Evolutionary conservation across 2,797 vertebrate genomes (phyloP).

Genomic region (Ibycter americanus): DNA sequence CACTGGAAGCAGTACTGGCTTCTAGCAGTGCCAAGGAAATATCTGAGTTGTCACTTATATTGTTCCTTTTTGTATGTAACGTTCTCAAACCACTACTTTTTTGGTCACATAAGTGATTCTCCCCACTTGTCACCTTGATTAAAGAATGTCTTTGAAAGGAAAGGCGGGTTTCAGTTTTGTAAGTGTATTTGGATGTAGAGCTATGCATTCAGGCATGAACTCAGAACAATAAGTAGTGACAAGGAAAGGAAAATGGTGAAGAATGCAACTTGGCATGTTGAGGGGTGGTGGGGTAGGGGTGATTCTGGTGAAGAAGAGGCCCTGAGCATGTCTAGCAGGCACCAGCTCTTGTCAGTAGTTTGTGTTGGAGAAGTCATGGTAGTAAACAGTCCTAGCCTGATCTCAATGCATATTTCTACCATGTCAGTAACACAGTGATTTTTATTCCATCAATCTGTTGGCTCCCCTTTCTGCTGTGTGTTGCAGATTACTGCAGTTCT

Average conservation of each 20-base stretch:
- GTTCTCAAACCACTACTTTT: not conserved
- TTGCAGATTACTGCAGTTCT: not conserved
- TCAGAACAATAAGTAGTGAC: not conserved
- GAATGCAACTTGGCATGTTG: not conserved
- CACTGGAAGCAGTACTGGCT: not conserved
- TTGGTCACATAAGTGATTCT: not conserved
- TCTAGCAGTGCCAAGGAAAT: not conserved
- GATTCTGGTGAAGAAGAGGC: not conserved
- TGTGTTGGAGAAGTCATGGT: not conserved
- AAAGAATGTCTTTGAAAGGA: not conserved
- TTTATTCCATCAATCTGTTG: not conserved
- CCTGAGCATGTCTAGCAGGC: not conserved
- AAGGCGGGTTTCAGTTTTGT: not conserved
- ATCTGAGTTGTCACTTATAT: not conserved
- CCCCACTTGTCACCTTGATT: slow-evolving; percentile 9
- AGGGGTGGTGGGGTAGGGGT: not conserved
- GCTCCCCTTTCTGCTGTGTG: not conserved
- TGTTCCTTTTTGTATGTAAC: not conserved
- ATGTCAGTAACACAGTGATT: accelerated
- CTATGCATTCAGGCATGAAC: not conserved
- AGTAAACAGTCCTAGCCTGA: not conserved
- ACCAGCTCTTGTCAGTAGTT: not conserved
- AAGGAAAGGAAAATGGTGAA: not conserved
- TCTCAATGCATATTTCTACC: not conserved
- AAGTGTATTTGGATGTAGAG: not conserved